Evolutionary conservation across 1,140 invertebrate species (phyloP).

Genomic region (Pogonus chalceus): DNA sequence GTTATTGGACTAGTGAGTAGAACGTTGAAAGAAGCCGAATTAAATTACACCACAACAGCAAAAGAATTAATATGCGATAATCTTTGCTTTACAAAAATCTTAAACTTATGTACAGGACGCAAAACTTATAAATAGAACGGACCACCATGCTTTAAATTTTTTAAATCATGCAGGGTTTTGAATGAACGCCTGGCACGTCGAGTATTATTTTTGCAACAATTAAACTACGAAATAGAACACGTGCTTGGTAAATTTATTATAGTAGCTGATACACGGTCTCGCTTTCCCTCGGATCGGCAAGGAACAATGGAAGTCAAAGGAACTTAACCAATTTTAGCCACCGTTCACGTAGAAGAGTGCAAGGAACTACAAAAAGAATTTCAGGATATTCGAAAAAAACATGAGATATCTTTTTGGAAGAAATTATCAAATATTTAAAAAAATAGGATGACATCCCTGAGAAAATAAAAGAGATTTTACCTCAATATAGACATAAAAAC

Average conservation of each 20-base stretch:
- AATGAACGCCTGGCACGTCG: too few relatives aligned
- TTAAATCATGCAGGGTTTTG: slow-evolving; percentile 31
- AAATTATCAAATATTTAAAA: background rate
- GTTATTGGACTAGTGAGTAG: slow-evolving; percentile 24
- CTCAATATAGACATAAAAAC: background rate
- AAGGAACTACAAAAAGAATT: background rate
- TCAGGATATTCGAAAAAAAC: background rate
- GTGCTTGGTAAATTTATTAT: background rate
- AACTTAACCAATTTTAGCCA: background rate
- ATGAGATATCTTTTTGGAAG: background rate
- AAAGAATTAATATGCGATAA: background rate
- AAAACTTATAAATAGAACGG: slow-evolving; percentile 29
- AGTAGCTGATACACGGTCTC: background rate
- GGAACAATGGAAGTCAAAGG: too few relatives aligned
- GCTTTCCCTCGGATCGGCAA: background rate
- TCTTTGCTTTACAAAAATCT: too few relatives aligned
- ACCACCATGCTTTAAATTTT: slow-evolving; percentile 37
- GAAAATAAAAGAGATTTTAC: background rate
- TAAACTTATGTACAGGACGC: slow-evolving; percentile 48
- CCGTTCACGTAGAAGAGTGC: background rate
- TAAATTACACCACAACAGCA: background rate
- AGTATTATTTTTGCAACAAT: too few relatives aligned
- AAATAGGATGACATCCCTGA: background rate
- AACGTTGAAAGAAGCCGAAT: background rate
- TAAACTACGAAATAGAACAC: slow-evolving; percentile 10